Conservation (phyloP, 1,140 invertebrate genomes). For the Olivierus martensii region DNA sequence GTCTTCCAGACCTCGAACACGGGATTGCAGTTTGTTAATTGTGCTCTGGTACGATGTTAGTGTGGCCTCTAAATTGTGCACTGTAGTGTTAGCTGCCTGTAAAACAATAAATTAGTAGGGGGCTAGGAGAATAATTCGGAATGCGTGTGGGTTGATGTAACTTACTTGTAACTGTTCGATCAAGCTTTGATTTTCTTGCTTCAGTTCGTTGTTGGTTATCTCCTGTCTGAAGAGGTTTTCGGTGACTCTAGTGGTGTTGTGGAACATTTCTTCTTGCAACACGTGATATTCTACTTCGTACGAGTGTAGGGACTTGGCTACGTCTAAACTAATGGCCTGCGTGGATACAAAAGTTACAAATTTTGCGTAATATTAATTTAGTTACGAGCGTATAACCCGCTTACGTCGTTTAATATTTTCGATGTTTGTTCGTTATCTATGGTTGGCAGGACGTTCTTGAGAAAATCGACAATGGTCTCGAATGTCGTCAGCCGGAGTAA, state of each 20-base stretch:
- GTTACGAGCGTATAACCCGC: too few relatives aligned
- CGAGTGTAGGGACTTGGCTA: conserved; percentile 65
- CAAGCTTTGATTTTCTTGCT: conserved; percentile 11
- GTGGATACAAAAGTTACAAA: not conserved
- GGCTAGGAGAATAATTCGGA: not conserved
- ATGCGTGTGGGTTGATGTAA: not conserved
- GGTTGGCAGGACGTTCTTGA: conserved; percentile 49
- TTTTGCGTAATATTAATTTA: too few relatives aligned
- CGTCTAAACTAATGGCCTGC: conserved; percentile 56
- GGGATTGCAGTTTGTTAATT: conserved; percentile 17
- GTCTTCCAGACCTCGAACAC: conserved; percentile 16
- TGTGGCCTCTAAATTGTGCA: conserved; percentile 14
- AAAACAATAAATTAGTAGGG: not conserved
- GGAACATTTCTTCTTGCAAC: conserved; percentile 71
- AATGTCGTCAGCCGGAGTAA: conserved; percentile 72
- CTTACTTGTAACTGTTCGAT: conserved; percentile 12
- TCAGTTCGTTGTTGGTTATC: conserved; percentile 12
- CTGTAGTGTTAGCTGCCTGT: conserved; percentile 17
- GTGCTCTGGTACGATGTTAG: conserved; percentile 17
- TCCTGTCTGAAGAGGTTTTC: conserved; percentile 1
- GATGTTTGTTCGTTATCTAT: conserved; percentile 2
- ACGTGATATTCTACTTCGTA: conserved; percentile 93
- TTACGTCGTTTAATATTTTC: too few relatives aligned
- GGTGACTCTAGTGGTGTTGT: conserved; percentile 2
- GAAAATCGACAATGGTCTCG: conserved; percentile 82